Conservation (phyloP, 2,888 invertebrate species). For the Allacma fusca region DNA sequence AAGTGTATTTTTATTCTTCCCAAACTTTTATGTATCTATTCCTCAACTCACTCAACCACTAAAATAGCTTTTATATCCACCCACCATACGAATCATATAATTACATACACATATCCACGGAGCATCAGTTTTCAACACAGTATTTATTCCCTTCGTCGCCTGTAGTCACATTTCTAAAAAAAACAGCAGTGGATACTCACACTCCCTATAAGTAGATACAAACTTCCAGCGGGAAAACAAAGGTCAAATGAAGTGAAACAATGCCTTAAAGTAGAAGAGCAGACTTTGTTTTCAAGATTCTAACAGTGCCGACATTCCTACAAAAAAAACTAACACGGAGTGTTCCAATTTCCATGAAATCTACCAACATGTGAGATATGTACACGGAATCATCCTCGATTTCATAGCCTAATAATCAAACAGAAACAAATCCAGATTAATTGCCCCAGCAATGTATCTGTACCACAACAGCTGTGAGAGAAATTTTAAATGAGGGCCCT, state of each 20-base stretch:
- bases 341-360: not conserved
- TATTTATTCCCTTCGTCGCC: too few relatives aligned
- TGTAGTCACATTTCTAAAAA: too few relatives aligned
- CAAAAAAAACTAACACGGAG: not conserved
- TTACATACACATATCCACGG: not conserved
- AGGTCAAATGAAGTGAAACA: too few relatives aligned
- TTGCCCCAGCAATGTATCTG: not conserved
- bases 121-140: too few relatives aligned
- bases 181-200: too few relatives aligned
- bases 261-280: too few relatives aligned
- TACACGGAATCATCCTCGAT: too few relatives aligned
- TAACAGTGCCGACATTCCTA: not conserved
- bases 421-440: constrained; percentile 21
- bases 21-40: not conserved
- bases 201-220: too few relatives aligned
- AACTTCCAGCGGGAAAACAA: too few relatives aligned
- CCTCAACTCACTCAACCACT: not conserved
- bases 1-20: not conserved
- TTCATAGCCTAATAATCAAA: not conserved
- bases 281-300: too few relatives aligned
- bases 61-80: not conserved
- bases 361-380: not conserved
- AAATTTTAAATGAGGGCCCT: not conserved
- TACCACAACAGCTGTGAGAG: not conserved
- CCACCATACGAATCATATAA: not conserved